Evolutionary conservation across 2,113 vertebrate species (phyloP), one percentile per base, ranked within the genome.

Genomic region (Lamprologus sp.): DNA sequence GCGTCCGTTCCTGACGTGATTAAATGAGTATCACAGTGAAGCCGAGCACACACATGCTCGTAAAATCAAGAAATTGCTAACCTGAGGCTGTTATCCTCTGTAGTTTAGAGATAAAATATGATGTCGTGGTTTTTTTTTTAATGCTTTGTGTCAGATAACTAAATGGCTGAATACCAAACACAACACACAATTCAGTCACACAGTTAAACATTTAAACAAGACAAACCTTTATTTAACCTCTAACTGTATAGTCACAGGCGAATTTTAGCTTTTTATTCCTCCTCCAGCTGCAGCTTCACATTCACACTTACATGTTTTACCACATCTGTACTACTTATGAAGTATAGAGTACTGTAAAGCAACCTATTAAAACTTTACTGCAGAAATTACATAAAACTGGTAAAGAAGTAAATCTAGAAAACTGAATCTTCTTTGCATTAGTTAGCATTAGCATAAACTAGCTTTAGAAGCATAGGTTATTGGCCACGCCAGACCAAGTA

Each of bases 401-500:
- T 49, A 49, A 77, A 77, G 6, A 31, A 12, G 23, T 77, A 77
- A 49, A 51, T 47, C 42, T 28, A 73, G 65, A 10, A 45, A 45
- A 45, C 70, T 7, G 14, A 47, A 75, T 47, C 6, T 0, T 49
- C 26, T 49, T 49, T 19, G 42, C 42, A 31, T 77, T 49, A 49
- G 70, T 31, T 49, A 49, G 0, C 14, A 45, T 47, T 28, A 75
- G 23, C 14, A 10, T 28, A 28, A 75, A 47, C 14, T 28, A 47
- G 15, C 42, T 0, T 12, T 28, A 17, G 23, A 0, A 45, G 15
- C 42, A 28, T 2, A 49, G 0, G 2, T 8, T 51, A 31, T 12
- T 51, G 7, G 0, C 28, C 15, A 49, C 7, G 3, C 0, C 10
- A 51, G 70, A 77, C 42, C 26, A 77, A 77, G 15, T 49, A 28